Conservation (phyloP, 2,113 vertebrate genomes). For the Oreochromis spilurus region DNA sequence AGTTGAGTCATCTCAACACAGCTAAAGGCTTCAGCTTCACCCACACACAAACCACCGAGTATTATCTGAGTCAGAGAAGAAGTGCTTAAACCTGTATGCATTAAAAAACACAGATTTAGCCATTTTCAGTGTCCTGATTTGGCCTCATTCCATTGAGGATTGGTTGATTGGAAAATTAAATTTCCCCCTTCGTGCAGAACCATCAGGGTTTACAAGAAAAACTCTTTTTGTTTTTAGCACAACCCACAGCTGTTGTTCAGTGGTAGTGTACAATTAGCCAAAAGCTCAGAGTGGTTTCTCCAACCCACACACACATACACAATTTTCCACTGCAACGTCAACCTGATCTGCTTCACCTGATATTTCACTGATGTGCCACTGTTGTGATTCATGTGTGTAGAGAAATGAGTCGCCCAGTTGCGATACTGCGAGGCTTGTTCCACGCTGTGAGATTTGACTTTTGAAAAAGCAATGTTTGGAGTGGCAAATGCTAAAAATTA, state of each 20-base stretch:
- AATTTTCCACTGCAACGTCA: conserved; percentile 46
- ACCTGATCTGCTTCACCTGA: neutral
- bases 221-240: neutral
- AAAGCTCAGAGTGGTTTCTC: conserved; percentile 11
- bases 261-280: neutral
- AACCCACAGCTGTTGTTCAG: neutral
- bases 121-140: conserved; percentile 8
- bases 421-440: neutral
- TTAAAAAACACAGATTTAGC: conserved; percentile 29
- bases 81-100: neutral
- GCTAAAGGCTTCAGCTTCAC: conserved; percentile 47
- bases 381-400: conserved; percentile 2
- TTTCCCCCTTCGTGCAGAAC: neutral
- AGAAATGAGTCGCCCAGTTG: conserved; percentile 8
- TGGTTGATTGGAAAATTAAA: neutral
- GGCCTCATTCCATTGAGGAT: neutral
- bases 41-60: conserved; percentile 59
- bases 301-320: neutral
- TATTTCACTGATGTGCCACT: neutral
- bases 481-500: neutral
- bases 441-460: neutral
- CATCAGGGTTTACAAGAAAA: neutral
- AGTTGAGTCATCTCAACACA: conserved; percentile 64
- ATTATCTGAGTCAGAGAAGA: conserved; percentile 47
- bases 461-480: neutral